phyloP scores from a whole-genome alignment of 2,113 vertebrate species.

The Lepus timidus region DNA sequence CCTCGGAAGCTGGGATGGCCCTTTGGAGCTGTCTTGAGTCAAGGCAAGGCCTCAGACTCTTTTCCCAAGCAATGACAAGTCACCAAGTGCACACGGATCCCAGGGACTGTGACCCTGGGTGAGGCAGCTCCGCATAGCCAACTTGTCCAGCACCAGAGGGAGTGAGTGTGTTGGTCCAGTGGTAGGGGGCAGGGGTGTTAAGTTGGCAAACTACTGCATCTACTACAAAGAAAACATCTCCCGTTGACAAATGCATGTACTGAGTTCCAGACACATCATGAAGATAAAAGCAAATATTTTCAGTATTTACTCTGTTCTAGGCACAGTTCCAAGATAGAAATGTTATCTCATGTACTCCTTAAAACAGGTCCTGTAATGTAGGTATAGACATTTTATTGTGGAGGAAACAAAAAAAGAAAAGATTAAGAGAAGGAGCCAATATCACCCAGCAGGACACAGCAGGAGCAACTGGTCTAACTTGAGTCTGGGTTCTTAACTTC shows the following conservation, averaged over 20 bases:
- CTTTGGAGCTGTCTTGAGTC: neutral
- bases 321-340: neutral
- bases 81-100: neutral
- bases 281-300: neutral
- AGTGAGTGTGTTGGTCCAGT: neutral
- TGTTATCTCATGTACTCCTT: neutral
- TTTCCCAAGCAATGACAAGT: neutral
- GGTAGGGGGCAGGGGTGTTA: neutral
- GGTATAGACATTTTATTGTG: neutral
- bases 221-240: neutral
- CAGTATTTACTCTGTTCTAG: neutral
- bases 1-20: neutral
- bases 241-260: neutral
- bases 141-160: too few relatives aligned
- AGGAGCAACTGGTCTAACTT: neutral
- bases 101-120: neutral
- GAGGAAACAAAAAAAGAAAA: neutral
- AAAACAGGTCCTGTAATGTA: neutral
- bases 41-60: fast-evolving
- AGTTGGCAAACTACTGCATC: neutral
- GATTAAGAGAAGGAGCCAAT: neutral
- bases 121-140: neutral
- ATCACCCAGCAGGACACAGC: neutral
- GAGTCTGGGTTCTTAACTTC: neutral
- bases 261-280: neutral